Conservation (phyloP, 2,888 invertebrate genomes). For the Myopa testacea region DNA sequence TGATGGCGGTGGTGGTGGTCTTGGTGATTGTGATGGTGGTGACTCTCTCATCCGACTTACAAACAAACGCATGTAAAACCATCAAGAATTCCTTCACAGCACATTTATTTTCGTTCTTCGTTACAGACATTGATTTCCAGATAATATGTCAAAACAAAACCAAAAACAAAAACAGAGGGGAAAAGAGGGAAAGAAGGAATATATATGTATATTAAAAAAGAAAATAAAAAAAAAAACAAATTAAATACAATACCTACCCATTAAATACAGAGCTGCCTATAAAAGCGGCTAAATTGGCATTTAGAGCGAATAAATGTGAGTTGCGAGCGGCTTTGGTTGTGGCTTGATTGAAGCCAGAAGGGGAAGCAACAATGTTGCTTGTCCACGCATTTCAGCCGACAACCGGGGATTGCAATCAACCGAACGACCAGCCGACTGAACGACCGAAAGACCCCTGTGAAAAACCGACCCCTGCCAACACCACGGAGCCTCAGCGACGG, state of each 20-base stretch:
- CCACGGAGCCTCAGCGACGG: too few species aligned
- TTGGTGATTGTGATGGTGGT: too few species aligned
- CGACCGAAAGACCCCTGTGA: background rate
- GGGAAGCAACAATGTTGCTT: constrained; percentile 6
- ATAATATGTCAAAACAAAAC: constrained; percentile 25
- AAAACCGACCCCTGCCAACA: background rate
- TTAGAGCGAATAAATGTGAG: constrained; percentile 9
- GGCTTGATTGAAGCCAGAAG: constrained; percentile 2
- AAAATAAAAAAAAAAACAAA: constrained; percentile 7
- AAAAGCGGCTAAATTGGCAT: constrained; percentile 10
- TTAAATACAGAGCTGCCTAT: constrained; percentile 4
- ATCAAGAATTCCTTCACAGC: constrained; percentile 60
- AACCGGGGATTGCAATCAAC: background rate
- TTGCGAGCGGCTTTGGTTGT: background rate
- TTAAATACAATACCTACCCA: background rate
- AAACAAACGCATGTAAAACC: constrained; percentile 50
- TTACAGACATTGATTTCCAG: constrained; percentile 31
- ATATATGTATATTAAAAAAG: background rate
- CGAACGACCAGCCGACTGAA: background rate
- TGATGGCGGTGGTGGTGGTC: background rate
- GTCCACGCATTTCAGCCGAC: constrained; percentile 27
- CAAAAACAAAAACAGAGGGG: background rate
- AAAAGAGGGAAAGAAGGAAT: background rate
- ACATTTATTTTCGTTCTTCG: constrained; percentile 60
- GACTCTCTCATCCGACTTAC: constrained; percentile 44